Evolutionary conservation across 2,797 vertebrate species (phyloP), one percentile per base, ranked within the genome.

Genomic region (Sebastes trivittatus): DNA sequence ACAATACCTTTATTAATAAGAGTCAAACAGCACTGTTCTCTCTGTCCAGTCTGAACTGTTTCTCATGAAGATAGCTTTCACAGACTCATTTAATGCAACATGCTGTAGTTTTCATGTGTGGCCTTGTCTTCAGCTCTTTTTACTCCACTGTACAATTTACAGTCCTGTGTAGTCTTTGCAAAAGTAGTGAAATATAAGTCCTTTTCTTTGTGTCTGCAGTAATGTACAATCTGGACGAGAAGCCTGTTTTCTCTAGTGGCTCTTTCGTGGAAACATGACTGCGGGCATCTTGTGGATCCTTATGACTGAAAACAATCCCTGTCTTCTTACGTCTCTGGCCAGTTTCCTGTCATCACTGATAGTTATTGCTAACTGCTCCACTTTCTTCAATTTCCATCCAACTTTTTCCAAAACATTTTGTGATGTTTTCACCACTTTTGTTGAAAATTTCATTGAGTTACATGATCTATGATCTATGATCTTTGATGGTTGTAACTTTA

Each of bases 1-100:
- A 83, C 81, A 85, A 83, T 69, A 83, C 49, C 60, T 76, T 82
- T 81, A 91, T 78, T 88, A 82, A 89, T 77, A 75, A 82, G 11
- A 72, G 52, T 64, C 77, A 46, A 66, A 54, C 25, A 55, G 27
- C n/a, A 18, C 30, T 36, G 70, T 29, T 75, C 27, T 29, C 20
- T 67, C 25, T 20, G 58, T 30, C 34, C 80, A 65, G 30, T 58
- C 70, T 56, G 20, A 67, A 77, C 20, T 6, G 42, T 78, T 85
- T 88, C 80, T 78, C 80, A 75, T 77, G 54, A 58, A 38, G 72
- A 75, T 38, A 34, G 32, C 30, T 83, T 87, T 84, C 73, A 72
- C 72, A 65, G 73, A 77, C 78, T 78, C n/a, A 78, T 87, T 79
- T 83, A 72, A 73, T 30, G 52, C 67, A 69, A 14, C 61, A 76